Base-by-base conservation (phyloP, 2,888 invertebrate genomes). In the Norana najaformis region DNA sequence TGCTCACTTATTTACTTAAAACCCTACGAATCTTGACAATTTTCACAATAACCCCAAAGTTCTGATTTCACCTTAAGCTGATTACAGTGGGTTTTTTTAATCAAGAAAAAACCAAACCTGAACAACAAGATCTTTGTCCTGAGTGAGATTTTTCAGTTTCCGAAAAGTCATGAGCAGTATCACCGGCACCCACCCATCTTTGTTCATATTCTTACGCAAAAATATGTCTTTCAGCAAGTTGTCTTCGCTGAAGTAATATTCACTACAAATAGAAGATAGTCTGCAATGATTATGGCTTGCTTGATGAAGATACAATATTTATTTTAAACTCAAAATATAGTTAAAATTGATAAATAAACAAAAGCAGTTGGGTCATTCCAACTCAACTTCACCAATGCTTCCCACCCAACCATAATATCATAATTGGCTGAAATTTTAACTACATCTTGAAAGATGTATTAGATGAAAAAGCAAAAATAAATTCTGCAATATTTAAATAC, bases 171-270 rank as follows among this genome's bases (percentile, higher is more conserved):
- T 98, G 92, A 99, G 98, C 92, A 99, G 95, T 91, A 97, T 97
- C 88, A 99, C 96, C 0, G 99, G 98, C 92, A 99, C 96, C 94
- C 97, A 99, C 90, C 99, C 99, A 93, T 98, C 97, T 5, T 96
- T 95, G 93, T 98, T 97, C 99, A 99, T 99, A 96, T 98, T 98
- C 93, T 98, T 96, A 53, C 99, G 96, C 92, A 99, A 96, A 96
- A 98, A 99, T 96, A 99, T 98, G 95, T 99, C 99, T 93, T 98
- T 96, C 93, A 97, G 96, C 90, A 99, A 96, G 96, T 99, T 99
- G 94, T 98, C 98, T 92, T 97, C 97, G 93, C 98, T 98, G 96
- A 99, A 99, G 96, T 99, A 99, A 96, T 99, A 99, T 95, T 99
- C 99, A 94, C 99, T 99, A 96, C 83, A 96, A 96, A 91, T 92